Evolutionary conservation across 1,140 invertebrate species (phyloP), one percentile per base, ranked within the genome.

Genomic region (Nomia melanderi): DNA sequence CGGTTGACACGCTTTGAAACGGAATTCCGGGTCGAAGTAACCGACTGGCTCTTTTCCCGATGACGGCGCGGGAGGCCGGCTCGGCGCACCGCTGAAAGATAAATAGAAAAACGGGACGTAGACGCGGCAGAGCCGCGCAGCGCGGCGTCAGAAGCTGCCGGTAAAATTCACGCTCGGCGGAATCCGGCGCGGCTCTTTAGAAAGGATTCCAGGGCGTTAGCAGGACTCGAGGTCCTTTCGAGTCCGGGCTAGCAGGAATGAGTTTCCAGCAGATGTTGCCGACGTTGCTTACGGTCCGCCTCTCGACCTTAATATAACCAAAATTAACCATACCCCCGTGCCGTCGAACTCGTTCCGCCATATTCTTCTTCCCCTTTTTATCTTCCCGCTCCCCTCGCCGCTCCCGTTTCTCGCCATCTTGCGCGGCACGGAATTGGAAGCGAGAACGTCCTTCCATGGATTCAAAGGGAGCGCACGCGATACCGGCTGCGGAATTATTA

Each of bases 231-330:
- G 44, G 74, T 70, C 66, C 75, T 75, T 79, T 60, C 70, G 70
- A 83, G 62, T 73, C 66, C 25, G 60, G 59, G 56, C 62, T 56
- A 54, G 50, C 75, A 64, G 63, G 73, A 63, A 80, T 77, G 74
- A 85, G 71, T 78, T 85, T 78, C 78, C 78, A 66, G 76, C 83
- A 85, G 83, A 85, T 85, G 83, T 81, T 85, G 73, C 82, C 78
- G 66, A 25, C 77, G 66, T 81, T 84, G 83, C 75, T 84, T 81
- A 84, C 78, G 79, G 59, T 66, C 79, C 71, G 82, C 66, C 82
- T 71, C 69, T 59, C 71, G 72, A 67, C 79, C 82, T 82, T 85
- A 84, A 84, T 85, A 85, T 84, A 85, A 85, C 78, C 79, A 83
- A 85, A 85, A 85, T 85, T 85, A 85, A 84, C 79, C 74, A 84